Percentiles rank a stretch among this genome's conserved stretches.
Evolutionary conservation across 1,140 invertebrate species (phyloP).

Genomic region (Heliconius melpomene): DNA sequence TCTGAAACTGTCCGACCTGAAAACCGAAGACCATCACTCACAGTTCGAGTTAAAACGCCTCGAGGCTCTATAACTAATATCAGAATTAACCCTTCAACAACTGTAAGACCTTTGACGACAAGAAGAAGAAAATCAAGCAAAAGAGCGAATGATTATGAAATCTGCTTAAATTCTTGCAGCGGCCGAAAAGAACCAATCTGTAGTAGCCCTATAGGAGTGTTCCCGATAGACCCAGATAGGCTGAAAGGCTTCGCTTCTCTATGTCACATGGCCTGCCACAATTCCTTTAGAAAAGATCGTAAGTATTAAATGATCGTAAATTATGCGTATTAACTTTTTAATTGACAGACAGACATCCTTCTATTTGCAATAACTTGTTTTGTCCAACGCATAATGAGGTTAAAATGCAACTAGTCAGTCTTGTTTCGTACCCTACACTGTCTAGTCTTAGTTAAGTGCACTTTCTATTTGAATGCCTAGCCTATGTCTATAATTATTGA

Average conservation of each 20-base stretch:
- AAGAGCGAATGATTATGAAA: conserved; percentile 61
- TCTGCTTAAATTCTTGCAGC: conserved; percentile 61
- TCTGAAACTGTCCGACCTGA: neutral
- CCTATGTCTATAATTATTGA: neutral
- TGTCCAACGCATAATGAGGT: conserved; percentile 13
- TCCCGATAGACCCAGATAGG: conserved; percentile 56
- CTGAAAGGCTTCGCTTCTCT: conserved; percentile 71
- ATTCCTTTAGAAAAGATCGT: conserved; percentile 68
- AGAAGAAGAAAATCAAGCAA: conserved; percentile 46
- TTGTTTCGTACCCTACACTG: conserved; percentile 9
- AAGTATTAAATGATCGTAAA: conserved; percentile 45
- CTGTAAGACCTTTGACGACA: conserved; percentile 51
- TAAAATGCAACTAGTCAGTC: conserved; percentile 28
- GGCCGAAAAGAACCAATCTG: conserved; percentile 64
- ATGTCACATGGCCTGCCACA: conserved; percentile 74
- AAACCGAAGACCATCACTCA: conserved; percentile 43
- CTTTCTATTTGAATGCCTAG: conserved; percentile 20
- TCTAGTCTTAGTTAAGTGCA: conserved; percentile 14
- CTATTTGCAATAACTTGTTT: conserved; percentile 23
- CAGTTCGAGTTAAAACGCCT: conserved; percentile 59
- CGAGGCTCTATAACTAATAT: conserved; percentile 61
- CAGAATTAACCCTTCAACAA: conserved; percentile 54
- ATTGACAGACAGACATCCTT: conserved; percentile 2
- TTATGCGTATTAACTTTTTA: neutral
- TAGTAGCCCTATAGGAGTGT: conserved; percentile 50